Evolutionary conservation across 2,797 vertebrate genomes (phyloP).

Genomic region (Orientallactaga sibirica): DNA sequence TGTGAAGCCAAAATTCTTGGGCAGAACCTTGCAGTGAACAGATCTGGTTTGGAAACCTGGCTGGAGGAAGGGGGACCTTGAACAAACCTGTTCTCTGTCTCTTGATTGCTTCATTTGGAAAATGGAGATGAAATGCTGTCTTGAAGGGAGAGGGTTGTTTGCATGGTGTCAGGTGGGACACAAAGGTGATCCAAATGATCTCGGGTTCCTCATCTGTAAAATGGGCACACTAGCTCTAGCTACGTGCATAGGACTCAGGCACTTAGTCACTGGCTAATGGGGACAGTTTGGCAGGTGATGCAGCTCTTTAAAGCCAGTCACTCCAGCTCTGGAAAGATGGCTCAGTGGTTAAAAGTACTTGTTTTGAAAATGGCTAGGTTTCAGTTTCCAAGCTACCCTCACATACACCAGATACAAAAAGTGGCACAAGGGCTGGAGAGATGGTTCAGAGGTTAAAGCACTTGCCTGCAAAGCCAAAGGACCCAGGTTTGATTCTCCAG

Average conservation of each 20-base stretch:
- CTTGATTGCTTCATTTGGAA: not conserved
- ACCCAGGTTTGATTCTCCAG: no score
- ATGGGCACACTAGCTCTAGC: not conserved
- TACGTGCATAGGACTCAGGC: not conserved
- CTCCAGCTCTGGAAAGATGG: not conserved
- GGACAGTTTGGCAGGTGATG: not conserved
- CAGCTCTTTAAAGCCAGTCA: not conserved
- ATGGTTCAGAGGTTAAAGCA: no score
- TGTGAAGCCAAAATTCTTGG: not conserved
- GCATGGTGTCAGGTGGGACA: fast-evolving
- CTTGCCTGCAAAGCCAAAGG: no score
- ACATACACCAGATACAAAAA: no score
- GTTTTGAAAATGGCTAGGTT: no score
- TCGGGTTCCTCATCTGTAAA: conserved; percentile 16
- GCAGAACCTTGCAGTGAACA: not conserved
- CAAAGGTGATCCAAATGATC: not conserved
- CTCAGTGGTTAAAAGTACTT: no score
- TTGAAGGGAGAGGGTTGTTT: not conserved
- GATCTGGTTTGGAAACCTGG: not conserved
- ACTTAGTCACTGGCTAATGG: not conserved
- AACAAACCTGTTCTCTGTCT: not conserved
- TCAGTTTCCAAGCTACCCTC: no score
- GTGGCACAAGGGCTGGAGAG: no score
- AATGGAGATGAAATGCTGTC: not conserved
- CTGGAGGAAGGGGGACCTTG: not conserved